Evolutionary conservation across 2,113 vertebrate species (phyloP), one percentile per base, ranked within the genome.

Genomic region (Microcebus ravelobensis): DNA sequence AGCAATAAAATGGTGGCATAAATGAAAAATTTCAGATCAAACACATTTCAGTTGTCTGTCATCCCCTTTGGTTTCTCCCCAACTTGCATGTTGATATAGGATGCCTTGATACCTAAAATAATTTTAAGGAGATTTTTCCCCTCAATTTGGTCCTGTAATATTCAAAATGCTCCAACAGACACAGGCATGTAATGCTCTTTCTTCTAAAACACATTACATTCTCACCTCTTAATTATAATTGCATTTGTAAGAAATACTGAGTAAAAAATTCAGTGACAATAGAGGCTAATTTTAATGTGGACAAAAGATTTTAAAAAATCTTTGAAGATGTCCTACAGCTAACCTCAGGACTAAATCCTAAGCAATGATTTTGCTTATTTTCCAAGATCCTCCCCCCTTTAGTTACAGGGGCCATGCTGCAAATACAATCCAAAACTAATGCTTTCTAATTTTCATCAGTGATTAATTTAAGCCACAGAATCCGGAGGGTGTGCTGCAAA

Each of bases 1-100:
- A 97, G 96, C 94, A 96, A 77, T 96, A 95, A 98, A 96, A 98
- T 98, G 97, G 97, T 98, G 98, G 98, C 93, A 91, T 3, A 97
- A 96, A 98, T 95, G 96, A 98, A 98, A 98, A 97, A 97, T 96
- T 98, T 96, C 97, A 98, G 96, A 97, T 98, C 92, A 97, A 98
- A 97, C 73, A 50, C 94, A 95, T 96, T 92, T 98, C 71, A 50
- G 63, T 96, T 96, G 79, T 85, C 98, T 96, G 90, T 97, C 95
- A 97, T 94, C 97, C 96, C 97, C 96, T 98, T 96, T 97, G 94
- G 96, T 96, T 97, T 98, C 97, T 97, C 97, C 93, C 39, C 95
- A 39, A 94, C 95, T 97, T 97, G 93, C 96, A 92, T 96, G 94
- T 97, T 98, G 95, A 97, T 98, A 98, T 92, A 98, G 97, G 93